A percentile compares a stretch with the other conserved stretches of the same genome.
phyloP scores from a whole-genome alignment of 2,797 vertebrate species.

The Sebastes nivosus region DNA sequence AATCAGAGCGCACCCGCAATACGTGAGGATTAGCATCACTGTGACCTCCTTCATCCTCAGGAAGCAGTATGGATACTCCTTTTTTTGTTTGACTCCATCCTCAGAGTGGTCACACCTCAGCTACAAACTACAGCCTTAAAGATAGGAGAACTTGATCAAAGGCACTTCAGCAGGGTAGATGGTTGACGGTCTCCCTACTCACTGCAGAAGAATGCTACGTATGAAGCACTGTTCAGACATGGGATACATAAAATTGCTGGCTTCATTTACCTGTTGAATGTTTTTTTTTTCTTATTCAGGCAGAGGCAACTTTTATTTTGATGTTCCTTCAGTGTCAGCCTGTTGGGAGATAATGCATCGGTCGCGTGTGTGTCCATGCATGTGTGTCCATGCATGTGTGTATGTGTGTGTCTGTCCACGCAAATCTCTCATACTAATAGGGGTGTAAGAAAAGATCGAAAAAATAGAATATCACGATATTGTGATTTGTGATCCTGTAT shows the following conservation, averaged over 20 bases:
- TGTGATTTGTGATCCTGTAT: accelerated
- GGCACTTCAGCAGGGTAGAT: background rate
- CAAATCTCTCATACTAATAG: accelerated
- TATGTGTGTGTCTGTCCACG: too few relatives aligned
- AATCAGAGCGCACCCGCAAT: background rate
- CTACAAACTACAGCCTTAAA: background rate
- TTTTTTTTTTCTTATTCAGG: background rate
- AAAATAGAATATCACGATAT: accelerated
- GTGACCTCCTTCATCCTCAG: background rate
- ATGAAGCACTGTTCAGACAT: background rate
- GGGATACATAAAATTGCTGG: background rate
- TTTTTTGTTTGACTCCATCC: background rate
- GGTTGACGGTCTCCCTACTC: background rate
- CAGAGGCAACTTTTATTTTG: background rate
- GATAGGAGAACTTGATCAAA: background rate
- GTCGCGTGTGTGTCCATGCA: too few relatives aligned
- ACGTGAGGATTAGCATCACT: background rate
- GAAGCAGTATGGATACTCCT: background rate
- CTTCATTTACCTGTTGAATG: background rate
- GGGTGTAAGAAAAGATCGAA: too few relatives aligned
- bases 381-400: too few relatives aligned
- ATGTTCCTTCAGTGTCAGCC: too few relatives aligned
- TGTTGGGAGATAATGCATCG: accelerated
- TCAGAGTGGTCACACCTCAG: background rate
- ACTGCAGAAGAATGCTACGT: background rate